Base-by-base conservation (phyloP, 2,797 vertebrate species). In the Urophycis tenuis region DNA sequence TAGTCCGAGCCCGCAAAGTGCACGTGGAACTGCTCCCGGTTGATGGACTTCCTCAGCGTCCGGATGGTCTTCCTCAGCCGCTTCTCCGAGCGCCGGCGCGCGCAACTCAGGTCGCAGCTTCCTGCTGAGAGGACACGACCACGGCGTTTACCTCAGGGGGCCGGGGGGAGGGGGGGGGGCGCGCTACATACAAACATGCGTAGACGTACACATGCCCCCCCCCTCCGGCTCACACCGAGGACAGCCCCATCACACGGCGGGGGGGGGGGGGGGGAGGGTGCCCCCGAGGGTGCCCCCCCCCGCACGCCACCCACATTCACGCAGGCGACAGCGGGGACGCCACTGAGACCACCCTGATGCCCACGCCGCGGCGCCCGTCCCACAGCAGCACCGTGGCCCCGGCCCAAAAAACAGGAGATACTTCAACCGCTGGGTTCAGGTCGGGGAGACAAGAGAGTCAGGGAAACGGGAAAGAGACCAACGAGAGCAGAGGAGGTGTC, bases 381-480 rank as follows among this genome's bases (percentile, higher is more conserved):
- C 4, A 25, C 72, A 77, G 73, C 67, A 76, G 53, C 45, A 79
- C 84, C 85, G 83, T 64, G 85, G 79, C 80, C 78, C 73, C 79
- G 77, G 90, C 88, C n/a, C n/a, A n/a, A n/a, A 95, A 97, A 98
- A 97, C 96, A 98, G 96, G 96, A 97, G 96, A 97, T 98, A 98
- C 96, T 97, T 96, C 93, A 84, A 89, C 83, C 74, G 75, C 81
- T 86, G 81, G 80, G 71, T 85, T 85, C 77, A 82, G 88, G 9
- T 75, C 87, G 81, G 84, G 78, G 35, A 31, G 80, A 4, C 17
- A 81, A 76, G 84, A 79, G 80, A 84, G 82, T 88, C 87, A 39
- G 9, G 30, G 77, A 75, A 85, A 86, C 87, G 5, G 82, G 31
- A 75, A 70, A n/a, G n/a, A 32, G 70, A 34, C 70, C 70, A 84